Base-by-base conservation (phyloP, 1,140 invertebrate genomes). In the Cecropterus lyciades region DNA sequence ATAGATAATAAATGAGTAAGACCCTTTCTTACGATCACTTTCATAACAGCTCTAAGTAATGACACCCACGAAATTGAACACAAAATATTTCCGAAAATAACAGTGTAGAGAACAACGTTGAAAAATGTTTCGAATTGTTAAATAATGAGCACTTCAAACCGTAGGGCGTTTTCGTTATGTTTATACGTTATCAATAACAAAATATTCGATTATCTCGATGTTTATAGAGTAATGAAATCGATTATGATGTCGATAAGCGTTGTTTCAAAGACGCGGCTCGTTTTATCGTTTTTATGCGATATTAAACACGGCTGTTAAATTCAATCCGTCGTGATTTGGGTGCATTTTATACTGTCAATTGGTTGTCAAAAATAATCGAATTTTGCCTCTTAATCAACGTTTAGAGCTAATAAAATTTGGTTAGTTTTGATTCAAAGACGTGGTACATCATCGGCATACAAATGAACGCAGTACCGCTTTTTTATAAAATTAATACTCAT, bases 261-360 rank as follows among this genome's bases (percentile, higher is more conserved):
- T 45, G 14, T 57, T 55, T 57, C 40, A 40, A 45, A 57, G 55
- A 20, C 48, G 40, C 55, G 55, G 55, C 5, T 16, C n/a, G 49
- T 62, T 62, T 69, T 51, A 69, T 56, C 63, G 48, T 51, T 33
- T 55, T 65, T 46, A 63, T 70, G 51, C 24, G 33, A 52, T 37
- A 59, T 59, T 59, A 60, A 64, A 70, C 51, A 65, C 57, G 64
- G 33, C 53, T 63, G 45, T 70, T 63, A 63, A 66, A 63, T 27
- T 48, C 46, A 17, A 68, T 66, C 27, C 33, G 65, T 57, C 13
- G 30, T 33, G 8, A 52, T 55, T 63, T 40, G 15, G 37, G 49
- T 14, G 27, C 1, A 63, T 46, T 63, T 70, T 52, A 57, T 17
- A 52, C 20, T 65, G 45, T 67, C 45, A 37, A 27, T 57, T 16